These are phyloP conservation scores for Acanthaster planci DNA, from an alignment of 35 echinoderm and acorn worm genomes.

Conservation along the genomic window DNA sequence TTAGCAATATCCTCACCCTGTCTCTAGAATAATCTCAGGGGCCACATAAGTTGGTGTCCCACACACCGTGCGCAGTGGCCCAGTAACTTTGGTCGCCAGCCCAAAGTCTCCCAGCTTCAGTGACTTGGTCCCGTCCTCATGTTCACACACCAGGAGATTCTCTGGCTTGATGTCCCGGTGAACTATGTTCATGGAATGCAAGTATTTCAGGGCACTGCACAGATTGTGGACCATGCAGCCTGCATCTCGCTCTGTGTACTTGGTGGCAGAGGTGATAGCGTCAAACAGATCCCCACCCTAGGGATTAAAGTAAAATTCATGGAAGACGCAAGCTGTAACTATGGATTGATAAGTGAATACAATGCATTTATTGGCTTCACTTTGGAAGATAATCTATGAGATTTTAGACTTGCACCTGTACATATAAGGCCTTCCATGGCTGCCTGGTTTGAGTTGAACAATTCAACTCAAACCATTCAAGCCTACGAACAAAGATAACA, in stretches of 20 bases:
- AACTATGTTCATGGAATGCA: conserved; percentile 91
- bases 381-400: too few species aligned
- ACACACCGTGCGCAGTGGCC: conserved; percentile 89
- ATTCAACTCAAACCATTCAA: too few species aligned
- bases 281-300: conserved; percentile 99
- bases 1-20: conserved; percentile 63
- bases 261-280: conserved; percentile 87
- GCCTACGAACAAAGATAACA: too few species aligned
- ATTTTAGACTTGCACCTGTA: not conserved
- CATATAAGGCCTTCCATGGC: too few species aligned
- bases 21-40: conserved; percentile 95
- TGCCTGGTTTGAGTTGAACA: too few species aligned
- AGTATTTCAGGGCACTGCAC: conserved; percentile 88
- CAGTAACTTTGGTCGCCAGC: conserved; percentile 76
- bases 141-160: conserved; percentile 94
- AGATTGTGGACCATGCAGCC: conserved; percentile 98
- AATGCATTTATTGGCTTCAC: too few species aligned
- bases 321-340: not conserved
- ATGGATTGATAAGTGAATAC: not conserved
- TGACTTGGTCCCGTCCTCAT: conserved; percentile 91
- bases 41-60: conserved; percentile 98
- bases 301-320: conserved; percentile 17
- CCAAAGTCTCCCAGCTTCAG: conserved; percentile 99
- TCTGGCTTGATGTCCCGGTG: conserved; percentile 99
- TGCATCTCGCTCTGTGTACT: conserved; percentile 97